Base-by-base conservation (phyloP, 2,113 vertebrate genomes). In the Phyllostomus hastatus region DNA sequence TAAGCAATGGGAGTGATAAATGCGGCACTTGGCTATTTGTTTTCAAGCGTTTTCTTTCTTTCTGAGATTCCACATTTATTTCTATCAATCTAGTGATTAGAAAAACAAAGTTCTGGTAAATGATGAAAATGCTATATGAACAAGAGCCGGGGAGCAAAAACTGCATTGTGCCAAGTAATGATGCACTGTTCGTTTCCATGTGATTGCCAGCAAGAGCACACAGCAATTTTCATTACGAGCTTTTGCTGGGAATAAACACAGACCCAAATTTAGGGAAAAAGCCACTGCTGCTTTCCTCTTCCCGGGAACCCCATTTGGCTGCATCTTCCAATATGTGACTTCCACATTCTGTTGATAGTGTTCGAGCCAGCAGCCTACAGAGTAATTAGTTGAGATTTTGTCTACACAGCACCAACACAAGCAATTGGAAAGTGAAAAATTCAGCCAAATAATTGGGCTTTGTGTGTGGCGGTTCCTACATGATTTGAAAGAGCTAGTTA, bases 321-420 rank as follows among this genome's bases (percentile, higher is more conserved):
- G 67, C 46, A 59, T 96, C 96, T 94, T 96, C 90, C 50, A 57
- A 57, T 89, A 78, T 89, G 69, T 31, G 72, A 96, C 95, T 96
- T 94, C 78, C 83, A 87, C 91, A 79, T 96, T 93, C 90, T 98
- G 97, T 97, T 95, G 96, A 78, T 66, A 67, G 7, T 7, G 72
- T 82, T 76, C 75, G 38, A 95, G 96, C 97, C 96, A 95, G 94
- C 73, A 95, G 94, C 96, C 96, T 97, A 96, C n/a, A 35, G 96
- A 94, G 95, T 94, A 95, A 98, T 97, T 96, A 97, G 94, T 94
- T 94, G 92, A 88, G 90, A 73, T 96, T 97, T 97, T 97, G 96
- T 97, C 93, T 95, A 95, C 81, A 92, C 19, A 94, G 59, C 85
- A 96, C 88, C 81, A 92, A 96, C 85, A 95, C 73, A 95, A 82